Evolutionary conservation across 1,140 invertebrate genomes (phyloP), one percentile per base, ranked within the genome.

Genomic region (Drosophila bipectinata): DNA sequence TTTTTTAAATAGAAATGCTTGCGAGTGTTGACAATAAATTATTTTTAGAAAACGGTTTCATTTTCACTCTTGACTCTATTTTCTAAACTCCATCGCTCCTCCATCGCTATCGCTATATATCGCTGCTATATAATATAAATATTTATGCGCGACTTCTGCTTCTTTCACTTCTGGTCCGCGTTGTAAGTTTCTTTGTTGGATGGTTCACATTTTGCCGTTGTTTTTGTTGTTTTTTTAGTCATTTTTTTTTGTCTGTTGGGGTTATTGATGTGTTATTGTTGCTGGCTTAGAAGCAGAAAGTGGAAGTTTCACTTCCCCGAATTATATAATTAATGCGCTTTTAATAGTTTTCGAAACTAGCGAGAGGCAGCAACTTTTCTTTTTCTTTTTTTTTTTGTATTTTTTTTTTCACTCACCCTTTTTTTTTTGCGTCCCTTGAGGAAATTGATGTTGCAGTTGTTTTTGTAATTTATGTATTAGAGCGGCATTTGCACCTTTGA

Each of bases 21-120:
- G 26, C 32, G 1, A 44, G 14, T 15, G 24, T 39, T 26, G 44
- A 60, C 51, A 77, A 77, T 78, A 82, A 85, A 87, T 75, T 82
- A 85, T 85, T 87, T 81, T 78, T 78, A 85, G 74, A 76, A 88
- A 85, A 82, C 75, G 71, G 82, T 87, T 79, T 87, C 83, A 78
- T 78, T 85, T 85, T 79, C 67, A 57, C 49, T 56, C n/a, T 41
- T 12, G 49, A 51, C 62, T 49, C 28, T 66, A 49, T 69, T 44
- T 44, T 47, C 48, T 26, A 15, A 8, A 7, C 21, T 45, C 37
- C 26, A 7, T 28, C 5, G 26, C 26, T 7, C 2, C 21, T 45
- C 37, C 26, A 7, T 28, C 5, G 26, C 26, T 7, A 7, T 28
- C 5, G 26, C 26, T 28, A 5, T 18, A 6, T 1, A 47, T 34